Evolutionary conservation across 2,113 vertebrate species (phyloP), one percentile per base, ranked within the genome.

Genomic region (Oreamnos americanus): DNA sequence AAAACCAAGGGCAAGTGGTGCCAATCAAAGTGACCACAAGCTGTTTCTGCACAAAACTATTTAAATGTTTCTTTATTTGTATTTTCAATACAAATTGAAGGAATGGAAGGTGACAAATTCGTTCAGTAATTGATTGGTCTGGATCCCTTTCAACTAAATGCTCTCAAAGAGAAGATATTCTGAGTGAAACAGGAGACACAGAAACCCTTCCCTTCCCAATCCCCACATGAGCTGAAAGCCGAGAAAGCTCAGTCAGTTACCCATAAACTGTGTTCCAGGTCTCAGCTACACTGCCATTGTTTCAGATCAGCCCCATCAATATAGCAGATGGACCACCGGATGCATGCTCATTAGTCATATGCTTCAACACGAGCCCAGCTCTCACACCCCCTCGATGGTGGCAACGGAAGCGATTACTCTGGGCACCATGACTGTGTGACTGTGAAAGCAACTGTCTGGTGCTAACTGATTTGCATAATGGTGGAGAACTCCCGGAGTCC

Each of bases 331-430:
- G 81, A 87, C 93, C 88, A 87, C 95, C 57, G 49, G 92, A 95
- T 96, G 58, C 89, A 79, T 12, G 55, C 82, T 97, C 87, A 93
- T 96, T 98, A 98, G 96, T 98, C 97, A 98, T 98, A 95, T 55
- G 64, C 82, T 96, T 98, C 96, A 60, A 96, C 90, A 97, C 13
- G 94, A 98, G 95, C 96, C 79, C 60, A 67, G 91, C 76, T 97
- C 90, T 97, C 96, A 97, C 97, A 90, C 97, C 47, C 49, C 49
- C 96, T 83, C 53, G n/a, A 64, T 43, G 93, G 93, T 87, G 83
- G 94, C 91, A 91, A 84, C 86, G 86, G 96, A 98, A 98, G 93
- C 55, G 94, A 97, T 94, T 86, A 71, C 93, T 98, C 96, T 93
- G 97, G 96, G 96, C 95, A 94, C 96, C 81, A 93, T 83, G 96